Conservation (phyloP, 1,140 invertebrate species). For the Orchestia grillus region DNA sequence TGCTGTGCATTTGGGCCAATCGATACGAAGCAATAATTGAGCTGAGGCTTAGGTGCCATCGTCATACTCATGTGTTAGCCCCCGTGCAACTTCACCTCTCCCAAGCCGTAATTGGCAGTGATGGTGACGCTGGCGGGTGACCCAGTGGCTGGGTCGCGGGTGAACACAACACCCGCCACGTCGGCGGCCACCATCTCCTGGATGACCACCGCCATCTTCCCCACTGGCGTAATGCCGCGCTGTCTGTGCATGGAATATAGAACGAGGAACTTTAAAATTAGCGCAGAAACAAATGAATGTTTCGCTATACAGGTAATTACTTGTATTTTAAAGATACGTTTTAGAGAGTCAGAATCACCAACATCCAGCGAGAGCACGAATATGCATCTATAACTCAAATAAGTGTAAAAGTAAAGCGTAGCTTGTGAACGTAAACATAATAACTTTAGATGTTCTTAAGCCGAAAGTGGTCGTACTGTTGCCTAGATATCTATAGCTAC, state of each 20-base stretch:
- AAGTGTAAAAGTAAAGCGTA: too few species aligned
- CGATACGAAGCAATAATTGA: too few species aligned
- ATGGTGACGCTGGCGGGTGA: constrained; percentile 79
- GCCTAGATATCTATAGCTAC: too few species aligned
- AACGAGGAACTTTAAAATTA: neutral
- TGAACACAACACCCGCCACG: constrained; percentile 85
- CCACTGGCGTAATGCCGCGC: constrained; percentile 78
- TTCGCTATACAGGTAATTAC: neutral
- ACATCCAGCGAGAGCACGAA: too few species aligned
- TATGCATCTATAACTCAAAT: too few species aligned
- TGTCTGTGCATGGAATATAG: constrained; percentile 72
- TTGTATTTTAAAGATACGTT: neutral
- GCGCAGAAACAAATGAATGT: neutral
- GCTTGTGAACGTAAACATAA: too few species aligned
- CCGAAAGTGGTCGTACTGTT: too few species aligned
- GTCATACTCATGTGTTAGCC: neutral
- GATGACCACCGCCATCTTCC: constrained; percentile 84
- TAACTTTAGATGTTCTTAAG: too few species aligned
- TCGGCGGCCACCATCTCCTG: constrained; percentile 82
- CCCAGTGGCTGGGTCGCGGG: constrained; percentile 80
- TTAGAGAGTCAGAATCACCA: too few species aligned
- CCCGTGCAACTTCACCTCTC: constrained; percentile 76
- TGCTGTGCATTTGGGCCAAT: too few species aligned
- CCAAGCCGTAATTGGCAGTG: constrained; percentile 85
- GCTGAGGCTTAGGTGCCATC: too few species aligned